phyloP scores from a whole-genome alignment of 2,797 vertebrate species.

The Nasua narica region DNA sequence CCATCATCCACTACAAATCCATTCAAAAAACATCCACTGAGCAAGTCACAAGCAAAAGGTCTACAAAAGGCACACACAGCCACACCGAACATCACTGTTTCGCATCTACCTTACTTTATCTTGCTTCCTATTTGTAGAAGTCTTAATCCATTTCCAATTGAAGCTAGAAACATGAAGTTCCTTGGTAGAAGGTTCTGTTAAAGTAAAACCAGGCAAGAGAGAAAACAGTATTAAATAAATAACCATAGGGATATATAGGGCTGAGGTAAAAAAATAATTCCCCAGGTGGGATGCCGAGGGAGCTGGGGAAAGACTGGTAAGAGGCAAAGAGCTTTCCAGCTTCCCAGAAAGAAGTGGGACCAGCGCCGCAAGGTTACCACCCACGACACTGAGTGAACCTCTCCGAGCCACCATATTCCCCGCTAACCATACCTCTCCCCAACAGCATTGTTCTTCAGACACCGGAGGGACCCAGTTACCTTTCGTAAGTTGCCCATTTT shows the following conservation, averaged over 20 bases:
- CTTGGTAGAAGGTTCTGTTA: neutral
- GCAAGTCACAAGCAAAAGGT: neutral
- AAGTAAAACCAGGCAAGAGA: neutral
- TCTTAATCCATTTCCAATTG: neutral
- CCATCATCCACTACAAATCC: neutral
- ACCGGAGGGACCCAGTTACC: neutral
- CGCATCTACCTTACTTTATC: neutral
- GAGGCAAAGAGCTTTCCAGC: neutral
- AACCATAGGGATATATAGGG: fast-evolving
- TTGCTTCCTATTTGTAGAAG: neutral
- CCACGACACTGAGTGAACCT: neutral
- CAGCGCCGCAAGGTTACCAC: neutral
- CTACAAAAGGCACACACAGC: neutral
- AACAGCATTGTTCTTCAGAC: neutral
- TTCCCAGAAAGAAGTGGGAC: neutral
- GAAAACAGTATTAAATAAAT: neutral
- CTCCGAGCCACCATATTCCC: too few species aligned
- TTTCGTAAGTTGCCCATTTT: neutral
- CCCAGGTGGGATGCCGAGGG: fast-evolving
- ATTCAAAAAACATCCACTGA: neutral
- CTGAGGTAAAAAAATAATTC: neutral
- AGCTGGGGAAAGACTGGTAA: neutral
- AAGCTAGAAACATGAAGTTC: neutral
- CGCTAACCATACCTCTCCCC: fast-evolving
- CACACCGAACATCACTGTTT: fast-evolving